Percentiles rank a stretch among this genome's conserved stretches.
Conservation (phyloP, 35 echinoderm and acorn worm genomes). For the Heliocidaris tuberculata region DNA sequence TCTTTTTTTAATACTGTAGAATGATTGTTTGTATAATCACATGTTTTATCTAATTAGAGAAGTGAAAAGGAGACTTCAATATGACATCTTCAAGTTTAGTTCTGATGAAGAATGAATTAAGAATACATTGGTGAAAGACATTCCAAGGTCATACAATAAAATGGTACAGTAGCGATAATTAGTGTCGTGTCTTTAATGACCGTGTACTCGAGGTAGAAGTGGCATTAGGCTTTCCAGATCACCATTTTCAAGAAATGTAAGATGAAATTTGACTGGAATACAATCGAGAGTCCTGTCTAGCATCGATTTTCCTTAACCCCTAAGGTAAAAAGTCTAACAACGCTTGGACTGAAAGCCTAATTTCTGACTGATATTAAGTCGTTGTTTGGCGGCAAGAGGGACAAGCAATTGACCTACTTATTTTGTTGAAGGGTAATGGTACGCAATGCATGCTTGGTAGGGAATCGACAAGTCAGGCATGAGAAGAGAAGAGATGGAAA, state of each 20-base stretch:
- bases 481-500: not conserved
- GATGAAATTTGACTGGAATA: not conserved
- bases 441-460: not conserved
- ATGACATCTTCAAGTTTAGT: no score
- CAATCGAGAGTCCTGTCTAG: not conserved
- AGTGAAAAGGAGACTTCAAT: no score
- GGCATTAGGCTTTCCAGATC: not conserved
- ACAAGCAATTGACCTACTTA: slow-evolving; percentile 4
- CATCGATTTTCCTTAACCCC: not conserved
- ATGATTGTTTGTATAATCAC: no score
- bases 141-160: not conserved
- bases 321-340: not conserved
- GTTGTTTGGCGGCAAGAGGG: not conserved
- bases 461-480: not conserved
- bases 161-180: no score
- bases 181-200: no score
- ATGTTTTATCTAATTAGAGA: no score
- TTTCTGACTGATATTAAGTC: no score
- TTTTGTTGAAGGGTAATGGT: not conserved
- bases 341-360: not conserved
- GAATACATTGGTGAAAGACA: no score
- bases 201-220: not conserved
- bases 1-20: no score
- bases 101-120: no score
- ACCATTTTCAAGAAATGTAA: not conserved